Percentiles rank a stretch among this genome's conserved stretches.
phyloP scores from a whole-genome alignment of 2,888 invertebrate species.

The Xanthostigma xanthostigma region DNA sequence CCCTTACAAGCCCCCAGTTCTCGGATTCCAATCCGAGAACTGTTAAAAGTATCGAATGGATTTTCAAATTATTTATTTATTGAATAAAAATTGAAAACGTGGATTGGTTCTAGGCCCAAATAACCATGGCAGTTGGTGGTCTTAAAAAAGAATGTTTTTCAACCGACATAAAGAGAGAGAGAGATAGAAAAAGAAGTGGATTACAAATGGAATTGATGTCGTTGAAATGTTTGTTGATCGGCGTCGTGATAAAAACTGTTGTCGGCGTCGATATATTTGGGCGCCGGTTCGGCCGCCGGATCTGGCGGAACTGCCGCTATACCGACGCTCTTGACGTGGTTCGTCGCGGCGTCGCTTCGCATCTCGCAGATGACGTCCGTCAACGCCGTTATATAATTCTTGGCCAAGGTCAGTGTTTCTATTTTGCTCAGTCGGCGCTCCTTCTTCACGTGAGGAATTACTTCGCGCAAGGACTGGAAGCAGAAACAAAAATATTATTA shows the following conservation, averaged over 20 bases:
- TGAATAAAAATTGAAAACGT: too few species aligned
- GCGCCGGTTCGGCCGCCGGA: slow-evolving; percentile 8
- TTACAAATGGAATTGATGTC: too few species aligned
- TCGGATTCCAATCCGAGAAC: too few species aligned
- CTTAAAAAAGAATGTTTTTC: too few species aligned
- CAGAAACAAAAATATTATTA: slow-evolving; percentile 4
- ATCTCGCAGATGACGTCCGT: slow-evolving; percentile 75
- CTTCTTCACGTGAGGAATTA: slow-evolving; percentile 75
- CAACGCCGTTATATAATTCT: slow-evolving; percentile 79
- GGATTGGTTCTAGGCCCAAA: too few species aligned
- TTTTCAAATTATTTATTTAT: too few species aligned
- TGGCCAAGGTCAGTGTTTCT: slow-evolving; percentile 74
- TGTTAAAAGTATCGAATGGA: too few species aligned
- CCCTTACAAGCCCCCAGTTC: too few species aligned
- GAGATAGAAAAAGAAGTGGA: too few species aligned
- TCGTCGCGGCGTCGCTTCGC: slow-evolving; percentile 41
- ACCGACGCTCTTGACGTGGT: too few species aligned
- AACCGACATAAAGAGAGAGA: too few species aligned
- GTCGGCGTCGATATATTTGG: slow-evolving; percentile 7
- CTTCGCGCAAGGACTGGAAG: slow-evolving; percentile 61
- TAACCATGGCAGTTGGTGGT: too few species aligned
- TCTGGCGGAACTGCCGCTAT: slow-evolving; percentile 7
- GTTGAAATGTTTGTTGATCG: not conserved
- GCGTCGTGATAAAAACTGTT: slow-evolving; percentile 7
- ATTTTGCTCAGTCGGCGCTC: slow-evolving; percentile 76